Evolutionary conservation across 2,113 vertebrate genomes (phyloP).

Genomic region (Callionymus lyra): DNA sequence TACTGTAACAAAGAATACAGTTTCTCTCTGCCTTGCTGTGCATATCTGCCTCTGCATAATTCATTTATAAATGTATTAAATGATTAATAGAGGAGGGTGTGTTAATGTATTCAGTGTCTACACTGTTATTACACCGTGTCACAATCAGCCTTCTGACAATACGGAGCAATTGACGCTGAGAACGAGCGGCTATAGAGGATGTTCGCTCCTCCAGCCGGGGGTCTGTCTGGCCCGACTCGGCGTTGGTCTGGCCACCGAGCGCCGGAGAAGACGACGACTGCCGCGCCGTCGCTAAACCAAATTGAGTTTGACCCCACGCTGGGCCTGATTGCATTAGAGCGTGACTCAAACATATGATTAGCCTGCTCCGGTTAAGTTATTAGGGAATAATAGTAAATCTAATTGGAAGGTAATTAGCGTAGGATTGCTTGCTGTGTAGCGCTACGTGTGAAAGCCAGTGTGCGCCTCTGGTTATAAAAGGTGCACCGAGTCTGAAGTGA

Average conservation of each 20-base stretch:
- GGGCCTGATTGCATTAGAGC: slow-evolving; percentile 37
- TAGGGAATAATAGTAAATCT: slow-evolving; percentile 54
- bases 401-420: slow-evolving; percentile 52
- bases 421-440: slow-evolving; percentile 21
- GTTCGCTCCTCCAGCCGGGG: slow-evolving; percentile 1
- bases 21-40: neutral
- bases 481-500: too few relatives aligned
- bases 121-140: neutral
- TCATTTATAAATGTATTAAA: slow-evolving; percentile 3
- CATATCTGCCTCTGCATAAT: neutral
- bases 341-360: slow-evolving; percentile 45
- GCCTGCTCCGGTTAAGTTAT: slow-evolving; percentile 44
- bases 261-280: neutral
- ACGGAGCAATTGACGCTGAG: neutral
- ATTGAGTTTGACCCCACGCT: slow-evolving; percentile 43
- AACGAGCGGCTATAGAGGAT: neutral
- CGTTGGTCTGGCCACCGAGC: neutral
- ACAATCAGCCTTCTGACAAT: neutral
- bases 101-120: neutral
- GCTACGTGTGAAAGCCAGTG: neutral
- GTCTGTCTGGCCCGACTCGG: neutral
- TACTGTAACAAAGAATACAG: neutral
- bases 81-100: neutral
- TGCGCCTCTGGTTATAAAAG: slow-evolving; percentile 18
- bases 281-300: slow-evolving; percentile 32